These are phyloP conservation scores for Eremophila alpestris DNA, from an alignment of 2,797 vertebrate genomes.

Conservation along the genomic window DNA sequence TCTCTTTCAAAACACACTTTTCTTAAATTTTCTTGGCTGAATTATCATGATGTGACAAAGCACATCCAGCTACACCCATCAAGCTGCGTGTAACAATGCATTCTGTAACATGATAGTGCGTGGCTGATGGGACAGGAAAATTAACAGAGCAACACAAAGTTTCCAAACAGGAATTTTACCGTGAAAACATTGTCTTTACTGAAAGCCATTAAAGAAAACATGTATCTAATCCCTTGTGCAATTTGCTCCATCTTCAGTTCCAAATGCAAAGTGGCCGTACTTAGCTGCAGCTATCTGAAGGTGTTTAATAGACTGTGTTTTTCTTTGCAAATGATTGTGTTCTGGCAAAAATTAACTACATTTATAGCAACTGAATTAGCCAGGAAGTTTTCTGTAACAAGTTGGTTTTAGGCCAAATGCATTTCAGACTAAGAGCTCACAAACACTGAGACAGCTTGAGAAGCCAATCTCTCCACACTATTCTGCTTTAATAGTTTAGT, in stretches of 20 bases:
- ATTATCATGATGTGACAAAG: neutral
- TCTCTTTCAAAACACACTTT: neutral
- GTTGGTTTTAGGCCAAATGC: conserved; percentile 23
- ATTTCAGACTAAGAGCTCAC: conserved; percentile 16
- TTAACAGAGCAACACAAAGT: neutral
- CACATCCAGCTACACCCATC: neutral
- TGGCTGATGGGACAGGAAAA: neutral
- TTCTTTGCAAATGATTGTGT: conserved; percentile 15
- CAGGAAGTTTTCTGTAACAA: conserved; percentile 26
- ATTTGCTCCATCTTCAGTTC: neutral
- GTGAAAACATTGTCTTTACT: neutral
- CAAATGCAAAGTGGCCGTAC: neutral
- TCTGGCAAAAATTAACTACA: conserved; percentile 10
- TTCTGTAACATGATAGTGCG: neutral
- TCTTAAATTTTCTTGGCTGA: neutral
- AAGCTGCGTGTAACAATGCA: neutral
- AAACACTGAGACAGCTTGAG: neutral
- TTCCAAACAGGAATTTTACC: neutral
- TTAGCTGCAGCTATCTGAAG: neutral
- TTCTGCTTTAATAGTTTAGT: conserved; percentile 28
- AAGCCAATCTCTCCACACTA: neutral
- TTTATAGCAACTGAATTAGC: conserved; percentile 16
- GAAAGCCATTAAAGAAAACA: neutral
- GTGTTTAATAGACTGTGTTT: conserved; percentile 22
- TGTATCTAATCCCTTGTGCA: neutral